Evolutionary conservation across 2,113 vertebrate species (phyloP).

Genomic region (Brachionichthys hirsutus): DNA sequence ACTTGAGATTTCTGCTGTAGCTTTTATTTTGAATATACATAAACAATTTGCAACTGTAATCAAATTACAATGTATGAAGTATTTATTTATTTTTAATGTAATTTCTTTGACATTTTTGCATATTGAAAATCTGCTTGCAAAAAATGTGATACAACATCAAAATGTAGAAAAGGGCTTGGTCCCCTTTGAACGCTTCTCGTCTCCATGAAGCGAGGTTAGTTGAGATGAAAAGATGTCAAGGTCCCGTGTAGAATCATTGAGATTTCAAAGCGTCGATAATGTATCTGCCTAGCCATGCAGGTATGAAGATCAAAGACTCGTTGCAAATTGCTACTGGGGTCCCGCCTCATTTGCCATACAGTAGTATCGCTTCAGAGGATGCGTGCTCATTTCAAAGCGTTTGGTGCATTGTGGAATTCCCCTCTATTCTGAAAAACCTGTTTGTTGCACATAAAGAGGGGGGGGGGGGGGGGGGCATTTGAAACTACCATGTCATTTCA

Average conservation of each 20-base stretch:
- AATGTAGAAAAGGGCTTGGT: conserved; percentile 3
- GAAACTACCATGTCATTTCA: conserved; percentile 47
- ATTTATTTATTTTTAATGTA: too few species aligned
- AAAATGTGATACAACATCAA: conserved; percentile 3
- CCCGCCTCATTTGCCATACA: conserved; percentile 51
- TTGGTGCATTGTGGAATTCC: conserved; percentile 49
- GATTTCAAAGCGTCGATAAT: conserved; percentile 64
- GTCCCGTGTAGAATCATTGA: conserved; percentile 52
- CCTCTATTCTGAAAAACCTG: conserved; percentile 44
- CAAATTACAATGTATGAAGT: background rate
- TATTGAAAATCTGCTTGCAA: background rate
- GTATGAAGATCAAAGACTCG: conserved; percentile 64
- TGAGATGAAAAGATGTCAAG: conserved; percentile 66
- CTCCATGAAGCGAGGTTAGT: conserved; percentile 24
- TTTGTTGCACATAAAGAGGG: conserved; percentile 43
- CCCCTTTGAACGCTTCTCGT: conserved; percentile 18
- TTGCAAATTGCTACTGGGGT: conserved; percentile 48
- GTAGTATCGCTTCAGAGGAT: conserved; percentile 59
- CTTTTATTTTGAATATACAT: conserved; percentile 18
- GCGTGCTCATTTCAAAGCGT: conserved; percentile 50
- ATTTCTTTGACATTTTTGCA: background rate
- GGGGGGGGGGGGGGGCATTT: conserved; percentile 35
- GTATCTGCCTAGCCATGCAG: conserved; percentile 57
- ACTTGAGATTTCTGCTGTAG: conserved; percentile 15
- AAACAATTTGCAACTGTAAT: too few species aligned